Conservation (phyloP, 2,113 vertebrate genomes). For the Lichenostomus cassidix region DNA sequence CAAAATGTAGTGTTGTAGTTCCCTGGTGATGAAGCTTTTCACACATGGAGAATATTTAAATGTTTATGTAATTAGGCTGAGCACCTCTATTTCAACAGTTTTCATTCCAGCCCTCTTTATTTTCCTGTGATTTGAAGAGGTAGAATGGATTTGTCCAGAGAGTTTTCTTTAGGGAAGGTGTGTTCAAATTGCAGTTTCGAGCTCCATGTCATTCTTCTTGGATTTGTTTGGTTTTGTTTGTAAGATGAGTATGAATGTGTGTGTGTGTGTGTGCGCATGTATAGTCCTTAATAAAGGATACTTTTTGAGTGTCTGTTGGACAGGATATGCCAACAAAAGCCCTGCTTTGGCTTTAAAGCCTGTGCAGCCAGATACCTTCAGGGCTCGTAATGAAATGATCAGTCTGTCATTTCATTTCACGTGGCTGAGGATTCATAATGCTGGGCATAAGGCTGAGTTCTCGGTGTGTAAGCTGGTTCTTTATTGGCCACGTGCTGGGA, state of each 20-base stretch:
- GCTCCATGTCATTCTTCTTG: neutral
- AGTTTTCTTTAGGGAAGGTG: neutral
- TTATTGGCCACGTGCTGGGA: conserved; percentile 28
- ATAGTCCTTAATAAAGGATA: neutral
- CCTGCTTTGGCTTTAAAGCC: neutral
- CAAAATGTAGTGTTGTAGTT: neutral
- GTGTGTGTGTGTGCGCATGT: accelerated
- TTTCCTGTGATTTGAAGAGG: neutral
- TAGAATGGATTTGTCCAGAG: neutral
- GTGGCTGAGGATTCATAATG: neutral
- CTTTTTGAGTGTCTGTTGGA: neutral
- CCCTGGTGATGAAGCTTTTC: neutral
- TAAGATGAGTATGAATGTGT: neutral
- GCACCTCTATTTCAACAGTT: neutral
- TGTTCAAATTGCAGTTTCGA: neutral
- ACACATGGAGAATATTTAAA: neutral
- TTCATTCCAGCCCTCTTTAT: neutral
- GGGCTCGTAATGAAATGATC: neutral
- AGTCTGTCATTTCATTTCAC: neutral
- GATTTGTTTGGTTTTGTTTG: neutral
- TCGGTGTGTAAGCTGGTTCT: neutral
- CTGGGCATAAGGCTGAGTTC: neutral
- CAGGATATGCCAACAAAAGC: neutral
- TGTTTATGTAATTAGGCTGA: neutral
- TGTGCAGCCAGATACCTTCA: neutral